Evolutionary conservation across 2,888 invertebrate species (phyloP), one percentile per base, ranked within the genome.

Genomic region (Sphaeridia pumilis): DNA sequence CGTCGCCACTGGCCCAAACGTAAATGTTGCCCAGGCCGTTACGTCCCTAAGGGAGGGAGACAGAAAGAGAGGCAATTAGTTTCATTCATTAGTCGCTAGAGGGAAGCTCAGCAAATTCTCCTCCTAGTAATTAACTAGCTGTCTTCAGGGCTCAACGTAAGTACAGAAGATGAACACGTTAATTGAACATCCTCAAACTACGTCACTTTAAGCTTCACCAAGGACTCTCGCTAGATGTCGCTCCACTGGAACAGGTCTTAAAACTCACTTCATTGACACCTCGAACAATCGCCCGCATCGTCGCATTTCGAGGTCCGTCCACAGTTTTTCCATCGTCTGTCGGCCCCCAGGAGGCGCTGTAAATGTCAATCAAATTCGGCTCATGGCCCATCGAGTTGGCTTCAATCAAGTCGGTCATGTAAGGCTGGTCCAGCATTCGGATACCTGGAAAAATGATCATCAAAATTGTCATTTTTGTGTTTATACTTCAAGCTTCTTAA

Each of bases 1-100:
- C 98, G 69, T 98, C 98, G 0, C 98, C 98, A 55, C 93, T 93
- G 2, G 98, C 98, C 98, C 98, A 98, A n/a, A 98, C 98, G 73
- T 98, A 98, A 70, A 98, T 97, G 70, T 94, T 97, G 25, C 98
- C 98, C 54, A 93, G 75, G 0, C 97, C 97, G 66, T 87, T 83
- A 26, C 97, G 84, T 57, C 97, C 97, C 93, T 95, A n/a, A n/a
- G n/a, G n/a, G n/a, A n/a, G n/a, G n/a, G n/a, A n/a, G 43, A 25
- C 14, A n/a, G 10, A 31, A 10, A 31, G 14, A 31, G 31, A 31
- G 31, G 7, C 7, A 31, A 31, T 31, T 14, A 31, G 31, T 31
- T 31, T 31, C n/a, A n/a, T n/a, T n/a, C n/a, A n/a, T n/a, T n/a
- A n/a, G n/a, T n/a, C n/a, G n/a, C n/a, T n/a, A n/a, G n/a, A n/a